Percentiles rank a stretch among this genome's conserved stretches.
Evolutionary conservation across 2,888 invertebrate species (phyloP).

Genomic region (Sicus ferrugineus): DNA sequence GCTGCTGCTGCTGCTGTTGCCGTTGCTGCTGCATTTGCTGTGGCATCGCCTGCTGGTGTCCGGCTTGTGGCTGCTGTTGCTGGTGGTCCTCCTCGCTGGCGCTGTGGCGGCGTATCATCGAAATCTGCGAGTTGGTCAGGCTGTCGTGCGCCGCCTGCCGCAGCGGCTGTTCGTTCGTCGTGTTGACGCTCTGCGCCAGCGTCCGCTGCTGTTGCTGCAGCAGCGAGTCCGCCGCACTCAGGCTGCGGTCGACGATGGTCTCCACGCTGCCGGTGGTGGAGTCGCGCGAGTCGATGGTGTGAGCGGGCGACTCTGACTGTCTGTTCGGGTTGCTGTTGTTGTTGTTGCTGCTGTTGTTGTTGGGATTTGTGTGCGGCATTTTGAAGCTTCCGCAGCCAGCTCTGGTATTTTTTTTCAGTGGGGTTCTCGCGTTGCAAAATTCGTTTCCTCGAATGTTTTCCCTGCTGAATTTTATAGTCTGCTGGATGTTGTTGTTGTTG

Average conservation of each 20-base stretch:
- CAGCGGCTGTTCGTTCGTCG: constrained; percentile 48
- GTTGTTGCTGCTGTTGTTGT: constrained; percentile 1
- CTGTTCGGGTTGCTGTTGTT: background rate
- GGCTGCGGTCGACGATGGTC: constrained; percentile 60
- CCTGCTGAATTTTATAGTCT: too few relatives aligned
- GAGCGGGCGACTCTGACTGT: constrained; percentile 62
- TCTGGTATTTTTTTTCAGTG: too few relatives aligned
- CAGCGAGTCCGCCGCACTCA: constrained; percentile 50
- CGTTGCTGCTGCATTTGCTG: constrained; percentile 34
- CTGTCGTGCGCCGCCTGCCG: constrained; percentile 48
- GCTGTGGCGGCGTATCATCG: constrained; percentile 53
- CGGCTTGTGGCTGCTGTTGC: constrained; percentile 33
- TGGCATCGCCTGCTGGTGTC: constrained; percentile 6
- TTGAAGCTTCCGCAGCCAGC: too few relatives aligned
- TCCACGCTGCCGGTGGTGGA: constrained; percentile 62
- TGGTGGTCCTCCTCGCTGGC: constrained; percentile 28
- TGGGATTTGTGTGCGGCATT: constrained; percentile 10
- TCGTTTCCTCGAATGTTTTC: too few relatives aligned
- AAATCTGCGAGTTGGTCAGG: constrained; percentile 60
- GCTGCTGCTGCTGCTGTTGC: constrained; percentile 37
- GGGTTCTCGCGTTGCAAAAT: too few relatives aligned
- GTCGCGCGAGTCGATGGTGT: constrained; percentile 61
- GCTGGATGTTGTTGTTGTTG: too few relatives aligned
- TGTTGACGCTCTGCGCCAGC: constrained; percentile 56
- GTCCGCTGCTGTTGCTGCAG: constrained; percentile 55